These are phyloP conservation scores for Antheraea mylitta DNA, from an alignment of 1,140 invertebrate genomes.

Conservation along the genomic window DNA sequence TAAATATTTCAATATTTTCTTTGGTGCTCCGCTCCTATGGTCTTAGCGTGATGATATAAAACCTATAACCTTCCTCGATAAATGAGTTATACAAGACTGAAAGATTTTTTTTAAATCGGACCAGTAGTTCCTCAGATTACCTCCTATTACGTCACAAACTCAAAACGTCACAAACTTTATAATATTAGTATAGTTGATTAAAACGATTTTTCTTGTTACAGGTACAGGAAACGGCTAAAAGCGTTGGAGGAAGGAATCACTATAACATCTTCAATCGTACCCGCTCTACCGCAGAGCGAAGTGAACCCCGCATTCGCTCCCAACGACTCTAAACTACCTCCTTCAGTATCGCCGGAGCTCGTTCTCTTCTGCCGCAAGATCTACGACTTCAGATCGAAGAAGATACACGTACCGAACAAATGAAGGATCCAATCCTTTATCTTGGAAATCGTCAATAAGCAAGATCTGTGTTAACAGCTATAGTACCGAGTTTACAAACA, in stretches of 20 bases:
- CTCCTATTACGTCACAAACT: no score
- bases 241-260: constrained; percentile 78
- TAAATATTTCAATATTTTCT: no score
- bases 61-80: no score
- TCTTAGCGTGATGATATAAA: no score
- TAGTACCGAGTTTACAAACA: constrained; percentile 4
- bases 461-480: background rate
- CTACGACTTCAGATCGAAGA: constrained; percentile 95
- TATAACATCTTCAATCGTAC: constrained; percentile 60
- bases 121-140: no score
- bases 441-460: background rate
- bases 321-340: constrained; percentile 85
- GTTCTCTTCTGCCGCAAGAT: constrained; percentile 96
- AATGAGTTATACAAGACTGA: no score
- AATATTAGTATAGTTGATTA: no score
- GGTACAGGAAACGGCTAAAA: constrained; percentile 79
- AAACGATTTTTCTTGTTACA: constrained; percentile 35
- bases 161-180: no score
- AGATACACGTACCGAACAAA: constrained; percentile 79
- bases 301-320: constrained; percentile 46
- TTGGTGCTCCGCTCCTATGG: no score
- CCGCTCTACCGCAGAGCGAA: constrained; percentile 55
- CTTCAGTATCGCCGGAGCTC: constrained; percentile 88
- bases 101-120: no score
- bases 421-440: constrained; percentile 32